Percentiles rank a stretch among this genome's conserved stretches.
phyloP scores from a whole-genome alignment of 1,140 invertebrate species.

The Drosophila takahashii region DNA sequence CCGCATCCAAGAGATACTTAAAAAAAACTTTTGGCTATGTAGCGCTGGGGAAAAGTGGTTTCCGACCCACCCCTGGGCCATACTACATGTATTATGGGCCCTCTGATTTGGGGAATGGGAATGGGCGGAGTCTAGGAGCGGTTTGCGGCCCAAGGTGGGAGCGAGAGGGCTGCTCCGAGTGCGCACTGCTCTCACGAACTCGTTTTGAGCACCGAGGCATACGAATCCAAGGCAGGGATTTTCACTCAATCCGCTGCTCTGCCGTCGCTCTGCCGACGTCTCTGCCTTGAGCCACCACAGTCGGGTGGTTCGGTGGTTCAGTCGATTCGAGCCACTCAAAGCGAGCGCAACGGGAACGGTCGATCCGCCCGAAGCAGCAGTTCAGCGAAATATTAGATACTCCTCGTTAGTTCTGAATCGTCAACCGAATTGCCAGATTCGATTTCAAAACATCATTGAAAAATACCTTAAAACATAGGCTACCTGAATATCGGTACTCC shows the following conservation, averaged over 20 bases:
- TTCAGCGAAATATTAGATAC: background rate
- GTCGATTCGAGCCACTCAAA: conserved; percentile 58
- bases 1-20: conserved; percentile 40
- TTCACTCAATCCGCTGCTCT: conserved; percentile 51
- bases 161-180: conserved; percentile 12
- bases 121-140: conserved; percentile 34
- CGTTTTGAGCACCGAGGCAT: conserved; percentile 40
- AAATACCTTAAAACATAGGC: too few relatives aligned
- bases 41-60: conserved; percentile 40
- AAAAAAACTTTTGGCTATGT: conserved; percentile 8
- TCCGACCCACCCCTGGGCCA: conserved; percentile 22
- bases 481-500: conserved; percentile 17
- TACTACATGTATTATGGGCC: background rate
- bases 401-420: background rate
- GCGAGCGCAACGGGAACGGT: conserved; percentile 47
- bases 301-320: conserved; percentile 35
- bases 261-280: conserved; percentile 13
- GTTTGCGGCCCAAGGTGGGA: conserved; percentile 9
- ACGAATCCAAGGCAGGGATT: conserved; percentile 55
- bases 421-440: conserved; percentile 24
- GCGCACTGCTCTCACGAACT: conserved; percentile 32
- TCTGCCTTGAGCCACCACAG: conserved; percentile 3
- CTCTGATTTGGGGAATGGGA: conserved; percentile 5
- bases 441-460: conserved; percentile 41
- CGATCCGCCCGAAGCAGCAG: conserved; percentile 13